Conservation (phyloP, 2,797 vertebrate species). For the Clarias platycephalus region DNA sequence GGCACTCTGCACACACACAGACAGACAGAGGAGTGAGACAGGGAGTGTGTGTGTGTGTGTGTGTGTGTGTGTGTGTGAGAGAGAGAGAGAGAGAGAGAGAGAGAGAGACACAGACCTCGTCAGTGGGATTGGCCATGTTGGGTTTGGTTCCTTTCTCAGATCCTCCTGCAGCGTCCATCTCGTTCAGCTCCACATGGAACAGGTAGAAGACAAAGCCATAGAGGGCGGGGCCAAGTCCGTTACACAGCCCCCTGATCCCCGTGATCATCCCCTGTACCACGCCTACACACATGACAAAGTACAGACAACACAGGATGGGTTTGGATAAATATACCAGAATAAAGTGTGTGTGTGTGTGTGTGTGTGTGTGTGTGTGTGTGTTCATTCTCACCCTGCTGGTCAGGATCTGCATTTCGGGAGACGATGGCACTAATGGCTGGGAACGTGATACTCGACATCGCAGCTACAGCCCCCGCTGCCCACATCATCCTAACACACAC, state of each 20-base stretch:
- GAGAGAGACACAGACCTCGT: slow-evolving; percentile 74
- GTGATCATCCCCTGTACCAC: slow-evolving; percentile 95
- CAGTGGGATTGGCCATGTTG: slow-evolving; percentile 90
- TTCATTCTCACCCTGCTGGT: slow-evolving; percentile 82
- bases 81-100: background rate
- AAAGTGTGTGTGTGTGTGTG: background rate
- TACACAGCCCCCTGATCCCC: slow-evolving; percentile 86
- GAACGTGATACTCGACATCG: slow-evolving; percentile 94
- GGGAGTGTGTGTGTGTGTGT: background rate
- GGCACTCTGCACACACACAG: slow-evolving; percentile 75
- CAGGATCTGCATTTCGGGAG: slow-evolving; percentile 87
- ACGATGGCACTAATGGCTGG: slow-evolving; percentile 91
- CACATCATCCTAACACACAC: slow-evolving; percentile 86
- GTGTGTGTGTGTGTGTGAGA: background rate
- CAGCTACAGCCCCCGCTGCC: slow-evolving; percentile 89
- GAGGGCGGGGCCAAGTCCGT: slow-evolving; percentile 84
- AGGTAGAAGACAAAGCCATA: slow-evolving; percentile 90
- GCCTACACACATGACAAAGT: slow-evolving; percentile 64
- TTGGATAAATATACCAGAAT: background rate
- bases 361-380: background rate
- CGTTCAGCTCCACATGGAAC: slow-evolving; percentile 87
- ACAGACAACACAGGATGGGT: background rate
- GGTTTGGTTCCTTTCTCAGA: slow-evolving; percentile 78
- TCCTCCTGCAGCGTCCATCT: slow-evolving; percentile 76
- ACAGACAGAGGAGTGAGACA: background rate